Base-by-base conservation (phyloP, 1,140 invertebrate genomes). In the Orius insidiosus region DNA sequence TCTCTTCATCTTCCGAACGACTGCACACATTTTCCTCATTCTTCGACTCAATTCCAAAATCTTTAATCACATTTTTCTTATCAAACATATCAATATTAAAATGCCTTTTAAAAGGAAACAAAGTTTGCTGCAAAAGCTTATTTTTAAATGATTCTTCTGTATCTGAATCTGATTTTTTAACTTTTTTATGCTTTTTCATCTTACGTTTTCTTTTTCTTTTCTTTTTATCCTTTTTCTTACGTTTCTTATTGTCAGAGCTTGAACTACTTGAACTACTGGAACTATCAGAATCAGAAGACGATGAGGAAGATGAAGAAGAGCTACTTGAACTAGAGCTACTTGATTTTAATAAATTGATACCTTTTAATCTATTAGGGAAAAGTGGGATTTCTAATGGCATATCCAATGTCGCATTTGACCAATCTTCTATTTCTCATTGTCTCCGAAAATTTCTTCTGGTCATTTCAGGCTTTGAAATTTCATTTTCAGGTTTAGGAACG, bases 1-100 rank as follows among this genome's bases (percentile, higher is more conserved):
- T 48, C 47, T 44, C 47, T 5, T 49, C 40, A 33, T 45, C 41
- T 13, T 49, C 47, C 10, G 41, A 41, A 3, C 40, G 41, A 19
- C 41, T 49, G 19, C 44, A 49, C n/a, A 33, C 16, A 44, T 31
- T 32, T 15, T 8, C 34, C 2, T 11, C 13, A 9, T 44, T 8
- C 9, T 13, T 9, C 16, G 30, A 13, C 31, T 11, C 5, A 33
- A 33, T 44, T 24, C 24, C 24, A 24, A 24, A 24, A 24, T 24
- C 24, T 24, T 24, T 24, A 7, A 4, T 24, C 9, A 15, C 3
- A 46, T 36, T 30, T 2, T 39, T 16, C 19, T 48, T 39, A 31
- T 41, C 31, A 19, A 48, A 48, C n/a, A 48, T 42, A 35, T 48
- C 46, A 32, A 48, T 33, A 15, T 48, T 48, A 19, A 48, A 48